Percentiles rank a stretch among this genome's conserved stretches.
These are phyloP conservation scores for Cantharis flavilabris DNA, from an alignment of 2,888 invertebrate genomes.

Conservation along the genomic window DNA sequence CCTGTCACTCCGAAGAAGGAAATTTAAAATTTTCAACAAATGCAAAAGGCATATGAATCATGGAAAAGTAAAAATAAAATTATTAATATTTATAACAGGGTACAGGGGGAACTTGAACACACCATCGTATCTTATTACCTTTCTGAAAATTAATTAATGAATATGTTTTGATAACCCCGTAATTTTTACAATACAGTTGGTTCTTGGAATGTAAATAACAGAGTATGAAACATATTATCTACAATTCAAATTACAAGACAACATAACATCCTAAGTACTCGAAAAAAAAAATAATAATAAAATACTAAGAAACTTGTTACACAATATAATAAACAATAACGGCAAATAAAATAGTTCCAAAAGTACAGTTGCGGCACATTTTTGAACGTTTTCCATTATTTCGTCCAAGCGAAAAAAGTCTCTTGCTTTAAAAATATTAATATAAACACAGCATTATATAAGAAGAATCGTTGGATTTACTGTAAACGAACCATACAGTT, in stretches of 20 bases:
- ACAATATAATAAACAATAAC: background rate
- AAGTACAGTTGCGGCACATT: background rate
- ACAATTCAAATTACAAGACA: background rate
- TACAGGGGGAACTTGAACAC: no score
- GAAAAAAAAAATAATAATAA: background rate
- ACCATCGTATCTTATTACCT: no score
- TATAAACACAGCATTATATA: background rate
- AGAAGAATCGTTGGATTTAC: background rate
- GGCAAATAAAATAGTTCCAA: background rate
- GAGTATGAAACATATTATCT: background rate
- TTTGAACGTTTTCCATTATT: background rate
- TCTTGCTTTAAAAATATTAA: background rate
- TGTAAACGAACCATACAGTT: background rate
- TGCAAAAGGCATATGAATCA: no score
- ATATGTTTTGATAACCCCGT: background rate
- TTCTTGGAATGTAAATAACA: background rate
- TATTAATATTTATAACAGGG: no score
- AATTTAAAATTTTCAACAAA: no score
- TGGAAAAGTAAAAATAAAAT: no score
- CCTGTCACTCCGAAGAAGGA: no score
- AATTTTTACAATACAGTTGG: background rate
- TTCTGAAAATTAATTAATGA: background rate
- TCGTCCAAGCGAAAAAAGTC: background rate
- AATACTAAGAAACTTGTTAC: background rate
- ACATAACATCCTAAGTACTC: background rate